A percentile compares a stretch with the other conserved stretches of the same genome.
These are phyloP conservation scores for Trematocara marginatum DNA, from an alignment of 2,113 vertebrate genomes.

Conservation along the genomic window DNA sequence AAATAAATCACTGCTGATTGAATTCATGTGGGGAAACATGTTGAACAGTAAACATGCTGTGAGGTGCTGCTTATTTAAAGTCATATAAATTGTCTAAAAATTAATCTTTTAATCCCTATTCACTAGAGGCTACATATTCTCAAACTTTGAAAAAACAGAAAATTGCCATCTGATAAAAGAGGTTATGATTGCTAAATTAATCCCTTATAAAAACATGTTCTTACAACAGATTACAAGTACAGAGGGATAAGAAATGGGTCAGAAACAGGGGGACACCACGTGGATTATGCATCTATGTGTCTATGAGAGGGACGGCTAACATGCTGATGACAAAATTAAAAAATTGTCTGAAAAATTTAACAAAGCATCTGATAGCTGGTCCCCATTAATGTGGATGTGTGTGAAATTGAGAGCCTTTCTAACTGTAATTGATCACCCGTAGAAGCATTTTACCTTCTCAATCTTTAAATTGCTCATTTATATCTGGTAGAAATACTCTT, in stretches of 20 bases:
- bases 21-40: conserved; percentile 5
- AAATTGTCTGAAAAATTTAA: not conserved
- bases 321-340: not conserved
- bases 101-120: conserved; percentile 65
- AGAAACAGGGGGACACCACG: conserved; percentile 6
- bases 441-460: not conserved
- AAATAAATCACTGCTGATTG: not conserved
- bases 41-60: not conserved
- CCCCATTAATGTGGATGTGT: not conserved
- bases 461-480: not conserved
- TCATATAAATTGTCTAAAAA: conserved; percentile 28
- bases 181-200: conserved; percentile 72
- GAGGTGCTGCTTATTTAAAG: conserved; percentile 31
- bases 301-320: not conserved
- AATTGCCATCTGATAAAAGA: conserved; percentile 65
- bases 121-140: conserved; percentile 49
- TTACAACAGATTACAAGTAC: conserved; percentile 61
- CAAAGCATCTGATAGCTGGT: not conserved
- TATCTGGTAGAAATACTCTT: not conserved
- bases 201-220: conserved; percentile 71
- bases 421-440: not conserved
- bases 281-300: not conserved
- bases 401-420: not conserved
- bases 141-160: conserved; percentile 58
- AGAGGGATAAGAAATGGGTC: conserved; percentile 41